Percentiles rank a stretch among this genome's conserved stretches.
These are phyloP conservation scores for Morinoia aosen DNA, from an alignment of 2,888 invertebrate species.

Conservation along the genomic window DNA sequence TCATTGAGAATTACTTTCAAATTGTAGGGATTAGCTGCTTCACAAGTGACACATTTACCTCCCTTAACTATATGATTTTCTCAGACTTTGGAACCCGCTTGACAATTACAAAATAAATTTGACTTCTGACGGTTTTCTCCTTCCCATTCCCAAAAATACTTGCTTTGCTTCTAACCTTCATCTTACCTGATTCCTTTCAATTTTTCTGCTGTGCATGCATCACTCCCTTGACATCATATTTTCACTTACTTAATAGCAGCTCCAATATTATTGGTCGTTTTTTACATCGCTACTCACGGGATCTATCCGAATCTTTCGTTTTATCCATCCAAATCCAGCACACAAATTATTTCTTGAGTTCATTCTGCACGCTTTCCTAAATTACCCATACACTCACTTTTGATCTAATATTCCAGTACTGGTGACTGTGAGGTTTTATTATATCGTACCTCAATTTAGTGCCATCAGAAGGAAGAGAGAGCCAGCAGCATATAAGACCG, in stretches of 20 bases:
- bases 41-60: neutral
- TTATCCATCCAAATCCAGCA: neutral
- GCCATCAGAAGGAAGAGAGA: neutral
- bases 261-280: neutral
- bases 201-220: neutral
- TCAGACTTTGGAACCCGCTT: neutral
- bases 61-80: neutral
- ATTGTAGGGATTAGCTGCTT: neutral
- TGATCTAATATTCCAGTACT: neutral
- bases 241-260: neutral
- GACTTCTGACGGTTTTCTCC: neutral
- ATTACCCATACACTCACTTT: neutral
- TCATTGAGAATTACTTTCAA: too few species aligned
- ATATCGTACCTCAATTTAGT: neutral
- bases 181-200: neutral
- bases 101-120: neutral
- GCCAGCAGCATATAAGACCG: neutral
- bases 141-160: neutral
- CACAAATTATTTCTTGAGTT: neutral
- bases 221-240: neutral
- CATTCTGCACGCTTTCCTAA: neutral
- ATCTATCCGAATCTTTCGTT: neutral
- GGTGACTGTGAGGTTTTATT: neutral
- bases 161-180: neutral
- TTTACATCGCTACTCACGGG: neutral